These are phyloP conservation scores for Erpobdella octoculata DNA, from an alignment of 2,888 invertebrate species.

Conservation along the genomic window DNA sequence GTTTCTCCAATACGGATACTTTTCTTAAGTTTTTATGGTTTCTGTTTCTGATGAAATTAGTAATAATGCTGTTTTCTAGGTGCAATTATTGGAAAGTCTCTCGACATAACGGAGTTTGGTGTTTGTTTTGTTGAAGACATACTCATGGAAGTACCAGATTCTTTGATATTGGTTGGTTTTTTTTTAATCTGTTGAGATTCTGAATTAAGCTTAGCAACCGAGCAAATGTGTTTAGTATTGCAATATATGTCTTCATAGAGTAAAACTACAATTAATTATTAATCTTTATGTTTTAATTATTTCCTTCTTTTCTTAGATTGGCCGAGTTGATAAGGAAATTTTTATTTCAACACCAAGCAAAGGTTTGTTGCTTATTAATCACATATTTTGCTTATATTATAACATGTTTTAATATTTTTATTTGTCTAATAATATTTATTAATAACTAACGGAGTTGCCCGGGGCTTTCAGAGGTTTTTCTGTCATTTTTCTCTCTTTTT, in stretches of 20 bases:
- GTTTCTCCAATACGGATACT: conserved; percentile 29
- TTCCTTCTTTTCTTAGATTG: too few relatives aligned
- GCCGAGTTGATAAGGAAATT: background rate
- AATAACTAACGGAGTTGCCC: too few relatives aligned
- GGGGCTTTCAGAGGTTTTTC: too few relatives aligned
- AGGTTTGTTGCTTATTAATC: background rate
- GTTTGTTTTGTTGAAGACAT: conserved; percentile 70
- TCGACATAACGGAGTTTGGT: conserved; percentile 78
- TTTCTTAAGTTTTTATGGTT: background rate
- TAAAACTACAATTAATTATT: too few relatives aligned
- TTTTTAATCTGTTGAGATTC: background rate
- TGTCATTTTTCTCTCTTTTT: too few relatives aligned
- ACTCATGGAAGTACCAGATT: conserved; percentile 49
- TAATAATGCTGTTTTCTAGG: background rate
- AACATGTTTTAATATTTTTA: background rate
- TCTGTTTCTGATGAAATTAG: background rate
- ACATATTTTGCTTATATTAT: background rate
- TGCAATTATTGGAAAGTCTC: conserved; percentile 53
- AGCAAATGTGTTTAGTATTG: too few relatives aligned
- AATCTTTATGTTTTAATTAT: too few relatives aligned
- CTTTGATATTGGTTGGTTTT: conserved; percentile 44
- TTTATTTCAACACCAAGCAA: background rate
- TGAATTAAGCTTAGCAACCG: too few relatives aligned
- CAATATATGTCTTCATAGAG: too few relatives aligned
- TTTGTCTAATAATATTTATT: background rate